phyloP scores from a whole-genome alignment of 2,113 vertebrate species.

The Illadopsis cleaveri region DNA sequence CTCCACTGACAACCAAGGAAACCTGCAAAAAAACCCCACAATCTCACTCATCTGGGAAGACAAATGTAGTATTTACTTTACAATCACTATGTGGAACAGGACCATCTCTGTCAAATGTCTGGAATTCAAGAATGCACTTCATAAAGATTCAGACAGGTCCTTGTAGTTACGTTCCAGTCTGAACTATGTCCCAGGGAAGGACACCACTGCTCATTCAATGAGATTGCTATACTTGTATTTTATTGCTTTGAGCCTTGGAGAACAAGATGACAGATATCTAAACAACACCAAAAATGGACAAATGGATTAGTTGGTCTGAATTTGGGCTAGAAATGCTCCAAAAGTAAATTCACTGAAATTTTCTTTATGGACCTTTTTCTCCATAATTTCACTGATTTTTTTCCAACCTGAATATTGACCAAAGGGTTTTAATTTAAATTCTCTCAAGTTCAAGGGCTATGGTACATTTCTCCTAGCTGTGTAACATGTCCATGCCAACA shows the following conservation, averaged over 20 bases:
- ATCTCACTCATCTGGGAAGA: background rate
- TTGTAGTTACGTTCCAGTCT: background rate
- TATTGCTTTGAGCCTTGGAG: background rate
- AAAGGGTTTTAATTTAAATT: background rate
- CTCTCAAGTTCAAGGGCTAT: background rate
- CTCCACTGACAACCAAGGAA: background rate
- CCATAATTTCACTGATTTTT: background rate
- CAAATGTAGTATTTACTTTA: background rate
- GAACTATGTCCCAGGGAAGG: background rate
- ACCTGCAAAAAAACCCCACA: background rate
- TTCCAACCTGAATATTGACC: background rate
- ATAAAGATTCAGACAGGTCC: background rate
- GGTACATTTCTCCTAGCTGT: background rate
- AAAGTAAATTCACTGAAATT: background rate
- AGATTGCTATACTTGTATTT: background rate
- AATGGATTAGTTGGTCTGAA: background rate
- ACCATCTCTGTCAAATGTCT: background rate
- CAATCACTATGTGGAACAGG: background rate
- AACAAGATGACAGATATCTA: background rate
- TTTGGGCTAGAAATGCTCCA: background rate
- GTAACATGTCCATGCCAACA: background rate
- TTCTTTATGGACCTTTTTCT: background rate
- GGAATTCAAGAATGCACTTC: background rate
- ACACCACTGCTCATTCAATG: background rate
- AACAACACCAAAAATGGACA: background rate